Evolutionary conservation across 2,888 invertebrate species (phyloP).

Genomic region (Diploptera punctata): DNA sequence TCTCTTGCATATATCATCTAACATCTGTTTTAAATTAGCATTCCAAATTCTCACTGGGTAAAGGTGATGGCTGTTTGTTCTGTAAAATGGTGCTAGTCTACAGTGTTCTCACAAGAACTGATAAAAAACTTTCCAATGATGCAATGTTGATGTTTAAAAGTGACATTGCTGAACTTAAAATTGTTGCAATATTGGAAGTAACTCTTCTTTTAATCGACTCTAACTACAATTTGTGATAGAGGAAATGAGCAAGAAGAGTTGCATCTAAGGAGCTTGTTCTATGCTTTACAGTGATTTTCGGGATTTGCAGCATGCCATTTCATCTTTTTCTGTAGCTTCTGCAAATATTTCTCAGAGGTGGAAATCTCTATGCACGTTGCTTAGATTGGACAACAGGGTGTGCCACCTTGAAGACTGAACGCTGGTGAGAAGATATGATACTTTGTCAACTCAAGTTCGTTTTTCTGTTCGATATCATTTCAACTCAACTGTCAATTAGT

Average conservation of each 20-base stretch:
- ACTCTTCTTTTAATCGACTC: too few relatives aligned
- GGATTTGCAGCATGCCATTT: background rate
- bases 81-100: too few relatives aligned
- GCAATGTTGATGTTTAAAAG: background rate
- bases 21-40: background rate
- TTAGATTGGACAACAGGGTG: background rate
- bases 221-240: too few relatives aligned
- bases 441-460: background rate
- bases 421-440: background rate
- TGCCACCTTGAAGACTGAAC: background rate
- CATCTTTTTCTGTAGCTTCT: background rate
- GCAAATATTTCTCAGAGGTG: slow-evolving; percentile 4
- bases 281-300: slow-evolving; percentile 8
- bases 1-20: background rate
- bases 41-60: background rate
- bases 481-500: background rate
- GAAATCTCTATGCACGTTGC: slow-evolving; percentile 4
- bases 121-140: background rate
- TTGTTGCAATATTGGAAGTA: background rate
- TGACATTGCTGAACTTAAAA: background rate
- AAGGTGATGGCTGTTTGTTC: background rate
- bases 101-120: too few relatives aligned
- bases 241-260: slow-evolving; percentile 6
- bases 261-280: slow-evolving; percentile 6
- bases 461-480: slow-evolving; percentile 1